Evolutionary conservation across 2,797 vertebrate genomes (phyloP), one percentile per base, ranked within the genome.

Genomic region (Parambassis ranga): DNA sequence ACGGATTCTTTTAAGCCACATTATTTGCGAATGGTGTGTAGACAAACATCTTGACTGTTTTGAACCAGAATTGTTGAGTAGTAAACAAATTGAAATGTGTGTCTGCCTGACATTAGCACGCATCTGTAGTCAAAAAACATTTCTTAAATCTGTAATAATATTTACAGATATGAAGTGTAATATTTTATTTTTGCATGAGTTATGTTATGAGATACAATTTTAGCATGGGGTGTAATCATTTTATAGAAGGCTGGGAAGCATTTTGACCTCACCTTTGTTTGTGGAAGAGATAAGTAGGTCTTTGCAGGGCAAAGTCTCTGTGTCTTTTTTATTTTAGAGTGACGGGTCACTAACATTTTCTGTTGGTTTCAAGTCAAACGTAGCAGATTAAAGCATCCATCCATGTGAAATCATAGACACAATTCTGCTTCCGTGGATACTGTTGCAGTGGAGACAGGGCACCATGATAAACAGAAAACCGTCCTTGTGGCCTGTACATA

Each of bases 221-320:
- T 4, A n/a, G 14, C n/a, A 15, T 5, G 1, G 27, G 38, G 24
- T 22, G 28, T 27, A 3, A 22, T 30, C 30, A 31, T 46, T 16
- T 43, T 39, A 39, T 32, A 24, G n/a, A 36, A 41, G 9, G 4
- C 24, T 2, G 7, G 55, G 8, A 37, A 15, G 18, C 4, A 6
- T 49, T 73, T 52, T 70, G 61, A 73, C 77, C 71, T 65, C 81
- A 83, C 84, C 86, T 51, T 77, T 85, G 46, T 82, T 81, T 79
- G 66, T 63, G 14, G 13, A 74, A 59, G 50, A 55, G 74, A 73
- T 65, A 65, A 55, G 36, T 43, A 24, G 44, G 28, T 43, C 53
- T 59, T 32, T 14, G 13, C 27, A 4, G 82, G 62, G 6, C 76
- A 80, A 83, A 83, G 81, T 85, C 71, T 75, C 51, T 57, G 49